Conservation (phyloP, 2,113 vertebrate genomes). For the Oryzias woworae region DNA sequence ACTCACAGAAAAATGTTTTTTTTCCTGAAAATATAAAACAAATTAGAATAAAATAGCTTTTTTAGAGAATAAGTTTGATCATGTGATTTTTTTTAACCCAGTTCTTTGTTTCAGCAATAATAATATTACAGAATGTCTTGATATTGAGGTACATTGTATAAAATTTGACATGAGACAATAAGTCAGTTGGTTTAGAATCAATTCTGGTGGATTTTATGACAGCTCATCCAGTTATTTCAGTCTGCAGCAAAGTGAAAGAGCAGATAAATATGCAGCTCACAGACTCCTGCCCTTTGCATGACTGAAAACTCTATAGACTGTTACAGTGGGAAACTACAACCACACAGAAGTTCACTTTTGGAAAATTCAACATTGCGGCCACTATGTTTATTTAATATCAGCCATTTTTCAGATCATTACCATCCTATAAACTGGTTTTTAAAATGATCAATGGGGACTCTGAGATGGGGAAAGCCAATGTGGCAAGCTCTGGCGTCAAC, state of each 20-base stretch:
- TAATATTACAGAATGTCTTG: too few species aligned
- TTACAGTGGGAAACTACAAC: conserved; percentile 33
- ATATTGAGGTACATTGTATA: too few species aligned
- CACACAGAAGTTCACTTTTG: conserved; percentile 33
- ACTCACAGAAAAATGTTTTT: too few species aligned
- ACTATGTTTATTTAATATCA: conserved; percentile 55
- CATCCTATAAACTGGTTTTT: conserved; percentile 52
- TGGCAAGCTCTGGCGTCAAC: conserved; percentile 42
- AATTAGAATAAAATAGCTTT: too few species aligned
- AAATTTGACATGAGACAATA: too few species aligned
- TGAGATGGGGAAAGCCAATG: conserved; percentile 39
- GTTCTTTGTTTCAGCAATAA: too few species aligned
- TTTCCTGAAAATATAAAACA: too few species aligned
- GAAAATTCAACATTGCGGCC: conserved; percentile 37
- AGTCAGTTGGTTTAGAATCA: too few species aligned
- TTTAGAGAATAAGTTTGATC: too few species aligned
- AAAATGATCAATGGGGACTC: conserved; percentile 49
- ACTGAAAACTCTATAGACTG: conserved; percentile 22
- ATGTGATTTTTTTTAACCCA: too few species aligned
- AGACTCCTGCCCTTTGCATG: conserved; percentile 1
- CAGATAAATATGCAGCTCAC: conserved; percentile 5
- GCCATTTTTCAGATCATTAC: conserved; percentile 51
- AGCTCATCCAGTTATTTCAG: conserved; percentile 9
- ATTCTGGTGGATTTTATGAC: not conserved
- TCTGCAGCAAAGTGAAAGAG: not conserved